These are phyloP conservation scores for Bagarius yarrelli DNA, from an alignment of 2,113 vertebrate genomes.

Conservation along the genomic window DNA sequence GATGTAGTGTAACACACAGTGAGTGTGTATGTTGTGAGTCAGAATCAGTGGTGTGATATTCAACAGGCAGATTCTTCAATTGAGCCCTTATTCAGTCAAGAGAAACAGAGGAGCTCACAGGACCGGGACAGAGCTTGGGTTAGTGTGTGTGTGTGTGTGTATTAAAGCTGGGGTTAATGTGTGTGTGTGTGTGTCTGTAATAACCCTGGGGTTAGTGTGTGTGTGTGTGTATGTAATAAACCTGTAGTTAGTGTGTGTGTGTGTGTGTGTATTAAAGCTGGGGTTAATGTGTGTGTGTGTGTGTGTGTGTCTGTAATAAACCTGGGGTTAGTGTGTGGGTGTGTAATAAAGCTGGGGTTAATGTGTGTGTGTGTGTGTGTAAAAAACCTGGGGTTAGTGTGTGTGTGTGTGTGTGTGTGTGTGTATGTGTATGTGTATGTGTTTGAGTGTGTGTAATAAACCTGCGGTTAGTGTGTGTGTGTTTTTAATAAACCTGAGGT, in stretches of 20 bases:
- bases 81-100: neutral
- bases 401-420: neutral
- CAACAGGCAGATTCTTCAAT: neutral
- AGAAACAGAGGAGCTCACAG: neutral
- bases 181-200: too few species aligned
- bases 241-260: neutral
- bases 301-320: neutral
- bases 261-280: too few species aligned
- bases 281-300: neutral
- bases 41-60: neutral
- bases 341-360: neutral
- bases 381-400: too few species aligned
- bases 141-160: neutral
- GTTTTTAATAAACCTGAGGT: too few species aligned
- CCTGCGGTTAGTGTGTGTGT: too few species aligned
- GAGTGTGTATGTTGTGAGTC: neutral
- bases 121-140: neutral
- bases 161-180: neutral
- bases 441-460: too few species aligned
- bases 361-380: conserved; percentile 10
- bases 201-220: neutral
- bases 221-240: too few species aligned
- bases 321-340: neutral
- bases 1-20: neutral
- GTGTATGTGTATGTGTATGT: neutral